phyloP scores from a whole-genome alignment of 2,113 vertebrate species.

The Pungitius pungitius region DNA sequence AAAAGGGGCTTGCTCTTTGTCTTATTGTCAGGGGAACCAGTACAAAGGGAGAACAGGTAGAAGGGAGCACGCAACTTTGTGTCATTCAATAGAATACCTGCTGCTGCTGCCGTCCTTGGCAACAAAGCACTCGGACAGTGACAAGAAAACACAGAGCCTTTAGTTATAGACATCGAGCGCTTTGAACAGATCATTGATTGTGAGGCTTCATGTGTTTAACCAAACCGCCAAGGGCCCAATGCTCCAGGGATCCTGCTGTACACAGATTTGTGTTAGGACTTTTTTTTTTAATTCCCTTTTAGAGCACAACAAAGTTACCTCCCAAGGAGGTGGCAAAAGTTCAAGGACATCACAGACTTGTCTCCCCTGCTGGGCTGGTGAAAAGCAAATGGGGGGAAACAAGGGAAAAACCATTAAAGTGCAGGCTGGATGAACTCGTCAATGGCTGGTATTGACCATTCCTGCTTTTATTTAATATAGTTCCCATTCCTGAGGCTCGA shows the following conservation, averaged over 20 bases:
- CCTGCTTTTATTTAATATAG: constrained; percentile 74
- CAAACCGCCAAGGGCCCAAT: constrained; percentile 25
- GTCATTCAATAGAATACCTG: constrained; percentile 12
- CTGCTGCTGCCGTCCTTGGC: constrained; percentile 26
- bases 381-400: constrained; percentile 47
- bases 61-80: neutral
- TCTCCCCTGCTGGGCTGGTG: constrained; percentile 52
- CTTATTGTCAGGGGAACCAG: constrained; percentile 14
- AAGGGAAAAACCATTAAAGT: constrained; percentile 65
- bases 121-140: neutral
- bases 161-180: constrained; percentile 26
- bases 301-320: constrained; percentile 66
- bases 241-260: constrained; percentile 8
- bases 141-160: constrained; percentile 17
- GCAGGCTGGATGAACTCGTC: constrained; percentile 64
- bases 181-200: constrained; percentile 57
- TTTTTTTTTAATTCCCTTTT: constrained; percentile 52
- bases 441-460: constrained; percentile 77
- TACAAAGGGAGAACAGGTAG: constrained; percentile 15
- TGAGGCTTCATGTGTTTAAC: constrained; percentile 29
- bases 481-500: constrained; percentile 68
- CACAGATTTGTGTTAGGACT: constrained; percentile 35
- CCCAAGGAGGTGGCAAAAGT: constrained; percentile 66
- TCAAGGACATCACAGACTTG: constrained; percentile 61
- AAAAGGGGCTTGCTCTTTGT: neutral